Evolutionary conservation across 2,888 invertebrate species (phyloP), one percentile per base, ranked within the genome.

Genomic region (Mechanitis mazaeus): DNA sequence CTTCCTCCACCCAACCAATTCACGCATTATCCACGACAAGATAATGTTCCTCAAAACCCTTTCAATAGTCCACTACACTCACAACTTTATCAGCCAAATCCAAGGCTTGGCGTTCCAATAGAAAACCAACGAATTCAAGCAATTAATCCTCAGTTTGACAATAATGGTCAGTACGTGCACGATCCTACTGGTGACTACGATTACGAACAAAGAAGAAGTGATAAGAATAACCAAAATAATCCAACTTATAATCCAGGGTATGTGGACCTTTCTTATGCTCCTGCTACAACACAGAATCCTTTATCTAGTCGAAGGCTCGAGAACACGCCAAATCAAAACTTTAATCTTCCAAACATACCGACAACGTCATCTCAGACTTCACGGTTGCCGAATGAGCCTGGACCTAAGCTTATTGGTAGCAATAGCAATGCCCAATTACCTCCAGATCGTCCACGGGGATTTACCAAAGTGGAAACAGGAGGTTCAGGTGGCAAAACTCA

Each of bases 391-490:
- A 81, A 75, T 67, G 74, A 85, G 83, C 67, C 86, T 83, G 68
- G 90, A 85, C 33, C 90, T 83, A 63, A 92, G 83, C 75, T 91
- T 88, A 72, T 91, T 91, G 70, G 92, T 92, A 64, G 20, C 20
- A 20, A 65, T 60, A 74, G 69, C 59, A 79, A 68, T 74, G 78
- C 74, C 47, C 82, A 82, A 67, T 67, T 77, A 28, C 91, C 88
- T 66, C 90, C 91, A 1, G 89, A 91, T 60, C 87, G 92, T 66
- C 92, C 93, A 45, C 92, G 93, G 3, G 93, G 93, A 4, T 94
- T 92, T 75, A 94, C 93, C 12, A 92, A 93, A 72, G 94, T 94
- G 54, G 89, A 90, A 73, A 77, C 83, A 3, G 92, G 92, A 66
- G 88, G 91, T 1, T 87, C 84, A 64, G 93, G 86, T 72, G 85